Evolutionary conservation across 2,888 invertebrate species (phyloP).

Genomic region (Andrena fulva): DNA sequence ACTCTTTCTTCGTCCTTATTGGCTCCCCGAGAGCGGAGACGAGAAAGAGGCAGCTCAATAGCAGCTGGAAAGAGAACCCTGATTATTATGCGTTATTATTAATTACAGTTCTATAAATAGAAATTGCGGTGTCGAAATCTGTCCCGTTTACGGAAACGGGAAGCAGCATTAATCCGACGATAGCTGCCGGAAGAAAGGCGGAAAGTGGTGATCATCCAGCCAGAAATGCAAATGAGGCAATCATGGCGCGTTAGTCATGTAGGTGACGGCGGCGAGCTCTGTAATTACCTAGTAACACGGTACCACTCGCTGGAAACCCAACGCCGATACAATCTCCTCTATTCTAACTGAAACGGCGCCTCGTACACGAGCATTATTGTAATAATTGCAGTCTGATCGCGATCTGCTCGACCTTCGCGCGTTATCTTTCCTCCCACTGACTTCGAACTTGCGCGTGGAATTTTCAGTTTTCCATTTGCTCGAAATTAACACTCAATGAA

Average conservation of each 20-base stretch:
- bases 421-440: conserved; percentile 18
- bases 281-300: conserved; percentile 52
- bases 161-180: not conserved
- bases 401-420: conserved; percentile 40
- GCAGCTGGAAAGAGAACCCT: conserved; percentile 85
- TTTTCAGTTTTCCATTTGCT: not conserved
- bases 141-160: not conserved
- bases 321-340: conserved; percentile 41
- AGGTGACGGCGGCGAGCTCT: conserved; percentile 29
- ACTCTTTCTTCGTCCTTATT: conserved; percentile 82
- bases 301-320: conserved; percentile 24
- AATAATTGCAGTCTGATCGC: conserved; percentile 49
- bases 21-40: conserved; percentile 83
- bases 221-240: conserved; percentile 45
- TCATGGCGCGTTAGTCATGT: conserved; percentile 49
- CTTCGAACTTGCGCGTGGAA: not conserved
- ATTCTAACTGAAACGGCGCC: conserved; percentile 23
- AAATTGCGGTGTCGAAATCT: not conserved
- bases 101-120: not conserved
- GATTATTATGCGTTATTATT: conserved; percentile 9
- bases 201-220: conserved; percentile 22
- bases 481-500: too few relatives aligned
- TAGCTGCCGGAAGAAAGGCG: conserved; percentile 18
- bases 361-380: conserved; percentile 51
- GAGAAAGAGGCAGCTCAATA: conserved; percentile 87